Conservation (phyloP, 2,888 invertebrate genomes). For the Ichneumoninae sp. region DNA sequence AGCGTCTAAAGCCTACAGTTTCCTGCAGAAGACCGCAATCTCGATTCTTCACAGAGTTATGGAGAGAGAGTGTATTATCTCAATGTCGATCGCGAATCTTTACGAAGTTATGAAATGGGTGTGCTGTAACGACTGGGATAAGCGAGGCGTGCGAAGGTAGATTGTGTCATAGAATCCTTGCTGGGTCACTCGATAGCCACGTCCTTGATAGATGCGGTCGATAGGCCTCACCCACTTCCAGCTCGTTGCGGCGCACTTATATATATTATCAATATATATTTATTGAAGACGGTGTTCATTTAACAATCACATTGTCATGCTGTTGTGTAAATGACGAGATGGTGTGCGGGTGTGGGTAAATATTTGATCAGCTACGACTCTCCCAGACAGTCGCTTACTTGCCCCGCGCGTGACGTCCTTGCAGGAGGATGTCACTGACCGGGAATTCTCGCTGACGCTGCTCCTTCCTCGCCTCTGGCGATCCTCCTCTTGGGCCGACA, state of each 20-base stretch:
- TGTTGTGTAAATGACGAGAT: constrained; percentile 15
- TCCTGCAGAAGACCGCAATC: background rate
- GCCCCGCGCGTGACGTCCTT: constrained; percentile 59
- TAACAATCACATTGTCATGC: constrained; percentile 19
- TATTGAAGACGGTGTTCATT: background rate
- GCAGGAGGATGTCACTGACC: constrained; percentile 7
- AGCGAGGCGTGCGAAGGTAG: background rate
- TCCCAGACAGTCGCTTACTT: constrained; percentile 58
- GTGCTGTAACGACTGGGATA: constrained; percentile 8
- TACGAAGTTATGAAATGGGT: background rate
- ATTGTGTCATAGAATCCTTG: constrained; percentile 16
- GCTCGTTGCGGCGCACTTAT: constrained; percentile 1
- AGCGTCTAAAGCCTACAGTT: no score
- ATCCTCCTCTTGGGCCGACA: constrained; percentile 34
- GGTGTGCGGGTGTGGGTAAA: background rate
- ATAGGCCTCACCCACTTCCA: constrained; percentile 50
- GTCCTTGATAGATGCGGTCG: constrained; percentile 60
- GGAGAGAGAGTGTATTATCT: background rate
- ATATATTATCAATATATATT: no score
- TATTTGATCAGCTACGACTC: constrained; percentile 39
- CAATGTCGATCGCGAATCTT: background rate
- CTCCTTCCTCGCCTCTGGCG: background rate
- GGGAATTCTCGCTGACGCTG: background rate
- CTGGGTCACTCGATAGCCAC: constrained; percentile 36
- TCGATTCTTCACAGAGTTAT: background rate